Conservation (phyloP, 2,797 vertebrate species). For the Syngnathus acus region DNA sequence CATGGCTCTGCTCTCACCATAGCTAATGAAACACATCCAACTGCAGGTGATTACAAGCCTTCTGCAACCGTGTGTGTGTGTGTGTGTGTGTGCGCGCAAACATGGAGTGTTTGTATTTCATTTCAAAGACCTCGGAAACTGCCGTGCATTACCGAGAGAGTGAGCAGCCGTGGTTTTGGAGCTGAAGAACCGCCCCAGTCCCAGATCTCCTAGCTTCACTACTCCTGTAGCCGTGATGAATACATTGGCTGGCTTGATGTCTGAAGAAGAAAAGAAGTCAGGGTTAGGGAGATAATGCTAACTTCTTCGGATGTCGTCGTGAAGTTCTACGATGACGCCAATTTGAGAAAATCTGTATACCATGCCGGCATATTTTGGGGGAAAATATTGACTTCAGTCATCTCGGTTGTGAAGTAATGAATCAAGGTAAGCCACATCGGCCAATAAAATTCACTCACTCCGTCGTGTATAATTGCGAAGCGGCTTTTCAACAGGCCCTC, state of each 20-base stretch:
- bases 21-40: slow-evolving; percentile 77
- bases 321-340: not conserved
- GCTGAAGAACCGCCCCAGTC: slow-evolving; percentile 95
- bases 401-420: slow-evolving; percentile 1
- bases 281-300: not conserved
- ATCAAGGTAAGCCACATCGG: slow-evolving; percentile 33
- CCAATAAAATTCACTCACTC: slow-evolving; percentile 56
- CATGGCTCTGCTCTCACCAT: slow-evolving; percentile 61
- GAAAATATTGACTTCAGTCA: not conserved
- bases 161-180: slow-evolving; percentile 96
- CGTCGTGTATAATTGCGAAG: slow-evolving; percentile 37
- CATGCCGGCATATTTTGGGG: too few relatives aligned
- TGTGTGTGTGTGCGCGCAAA: slow-evolving; percentile 12
- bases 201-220: slow-evolving; percentile 95
- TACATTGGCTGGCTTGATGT: slow-evolving; percentile 97
- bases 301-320: not conserved
- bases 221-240: slow-evolving; percentile 98
- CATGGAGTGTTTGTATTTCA: slow-evolving; percentile 9
- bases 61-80: slow-evolving; percentile 12
- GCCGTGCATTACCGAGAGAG: slow-evolving; percentile 82
- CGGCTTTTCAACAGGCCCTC: slow-evolving; percentile 41
- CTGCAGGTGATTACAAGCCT: slow-evolving; percentile 50
- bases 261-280: slow-evolving; percentile 55
- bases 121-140: not conserved
- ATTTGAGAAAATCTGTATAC: not conserved